Percentiles rank a stretch among this genome's conserved stretches.
Conservation (phyloP, 2,797 vertebrate genomes). For the Scolopax bukidnonensis region DNA sequence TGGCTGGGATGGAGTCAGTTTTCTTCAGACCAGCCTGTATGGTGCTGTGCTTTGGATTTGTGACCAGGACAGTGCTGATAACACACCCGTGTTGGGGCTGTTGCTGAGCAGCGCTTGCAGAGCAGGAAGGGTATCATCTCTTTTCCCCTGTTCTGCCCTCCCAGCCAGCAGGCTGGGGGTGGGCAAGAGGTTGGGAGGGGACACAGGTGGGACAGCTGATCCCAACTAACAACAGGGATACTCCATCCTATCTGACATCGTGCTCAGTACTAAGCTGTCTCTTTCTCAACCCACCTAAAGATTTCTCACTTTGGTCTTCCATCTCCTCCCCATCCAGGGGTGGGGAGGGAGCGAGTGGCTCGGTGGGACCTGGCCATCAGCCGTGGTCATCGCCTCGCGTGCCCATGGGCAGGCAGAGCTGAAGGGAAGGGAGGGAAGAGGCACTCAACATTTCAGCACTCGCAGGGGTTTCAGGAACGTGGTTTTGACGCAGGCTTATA, state of each 20-base stretch:
- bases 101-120: background rate
- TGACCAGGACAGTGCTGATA: background rate
- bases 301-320: background rate
- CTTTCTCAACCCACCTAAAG: background rate
- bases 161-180: background rate
- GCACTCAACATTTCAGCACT: background rate
- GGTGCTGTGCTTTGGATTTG: background rate
- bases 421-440: background rate
- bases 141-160: background rate
- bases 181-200: background rate
- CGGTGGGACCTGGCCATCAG: rapidly evolving
- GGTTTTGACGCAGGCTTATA: background rate
- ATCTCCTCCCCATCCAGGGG: rapidly evolving
- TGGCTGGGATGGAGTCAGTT: background rate
- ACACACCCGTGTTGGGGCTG: background rate
- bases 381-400: rapidly evolving
- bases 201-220: background rate
- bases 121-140: background rate
- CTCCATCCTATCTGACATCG: background rate
- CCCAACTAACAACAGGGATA: background rate
- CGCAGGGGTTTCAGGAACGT: background rate
- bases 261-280: background rate
- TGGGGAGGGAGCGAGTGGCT: background rate
- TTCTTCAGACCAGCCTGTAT: background rate
- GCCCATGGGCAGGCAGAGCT: background rate